Evolutionary conservation across 2,888 invertebrate genomes (phyloP), one percentile per base, ranked within the genome.

Genomic region (Tipula lateralis): DNA sequence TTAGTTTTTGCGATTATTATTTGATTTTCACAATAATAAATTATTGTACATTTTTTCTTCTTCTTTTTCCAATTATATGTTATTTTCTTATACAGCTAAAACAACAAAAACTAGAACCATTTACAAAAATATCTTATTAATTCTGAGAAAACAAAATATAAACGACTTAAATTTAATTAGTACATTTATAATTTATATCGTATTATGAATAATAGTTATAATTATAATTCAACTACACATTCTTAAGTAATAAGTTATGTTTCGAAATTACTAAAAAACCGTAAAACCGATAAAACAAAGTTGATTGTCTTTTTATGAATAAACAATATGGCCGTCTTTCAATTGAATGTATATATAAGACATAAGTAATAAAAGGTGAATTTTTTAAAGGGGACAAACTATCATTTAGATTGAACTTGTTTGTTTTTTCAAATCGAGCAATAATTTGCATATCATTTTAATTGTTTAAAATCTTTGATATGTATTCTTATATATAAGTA

Each of bases 261-360:
- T 66, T 66, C 66, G 66, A 24, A 19, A 44, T 44, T 44, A n/a
- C 5, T 4, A 44, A n/a, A 44, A 44, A 44, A 66, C 7, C 24
- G 24, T 24, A 66, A 50, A 50, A 50, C n/a, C 44, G 44, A 50
- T 16, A 50, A n/a, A n/a, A 13, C 13, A 66, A 66, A 24, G 66
- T 66, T 66, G 66, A 66, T 66, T 44, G 24, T 66, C 66, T 66
- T 66, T 50, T 66, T 66, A 24, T 66, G 19, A 66, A 66, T 66
- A 66, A 66, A 66, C 66, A 66, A 66, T 66, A 66, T 66, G 66
- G 66, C 66, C 66, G 66, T 66, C 66, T 66, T 24, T 50, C 44
- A 16, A 44, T 44, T 7, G 7, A 50, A 24, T 50, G 44, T 50
- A 66, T 66, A 24, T 66, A 66, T 24, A 24, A 24, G 24, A 24